phyloP scores from a whole-genome alignment of 2,888 invertebrate genomes.

The Oligia latruncula region DNA sequence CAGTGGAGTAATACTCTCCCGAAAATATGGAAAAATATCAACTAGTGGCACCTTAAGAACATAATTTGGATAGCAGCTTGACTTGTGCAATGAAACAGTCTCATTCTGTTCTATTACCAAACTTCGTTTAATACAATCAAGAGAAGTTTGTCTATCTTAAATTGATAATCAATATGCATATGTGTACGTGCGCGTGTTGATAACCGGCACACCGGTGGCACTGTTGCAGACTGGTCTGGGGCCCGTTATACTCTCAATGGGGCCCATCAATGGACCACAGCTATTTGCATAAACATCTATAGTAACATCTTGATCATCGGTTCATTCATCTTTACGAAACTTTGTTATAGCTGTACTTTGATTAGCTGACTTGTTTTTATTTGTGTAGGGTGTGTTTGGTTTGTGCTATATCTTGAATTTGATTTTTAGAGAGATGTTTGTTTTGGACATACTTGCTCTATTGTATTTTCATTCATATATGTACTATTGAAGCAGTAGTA shows the following conservation, averaged over 20 bases:
- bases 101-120: slow-evolving; percentile 27
- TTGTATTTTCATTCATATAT: slow-evolving; percentile 18
- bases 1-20: too few relatives aligned
- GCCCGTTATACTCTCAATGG: slow-evolving; percentile 78
- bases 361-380: slow-evolving; percentile 57
- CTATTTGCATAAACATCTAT: slow-evolving; percentile 79
- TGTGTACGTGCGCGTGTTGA: slow-evolving; percentile 43
- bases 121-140: slow-evolving; percentile 44
- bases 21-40: too few relatives aligned
- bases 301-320: slow-evolving; percentile 72
- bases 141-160: slow-evolving; percentile 46
- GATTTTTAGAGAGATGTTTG: slow-evolving; percentile 36
- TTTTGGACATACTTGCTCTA: slow-evolving; percentile 15
- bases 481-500: slow-evolving; percentile 1
- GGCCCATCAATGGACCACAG: slow-evolving; percentile 77
- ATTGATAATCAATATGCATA: slow-evolving; percentile 58
- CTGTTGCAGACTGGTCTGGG: slow-evolving; percentile 70
- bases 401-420: slow-evolving; percentile 32
- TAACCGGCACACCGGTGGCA: slow-evolving; percentile 58
- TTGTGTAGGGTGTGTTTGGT: slow-evolving; percentile 32
- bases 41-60: background rate
- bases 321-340: slow-evolving; percentile 68
- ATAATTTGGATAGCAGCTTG: slow-evolving; percentile 12
- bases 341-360: slow-evolving; percentile 64
- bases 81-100: slow-evolving; percentile 14